Evolutionary conservation across 2,888 invertebrate species (phyloP).

Genomic region (Galeruca laticollis): DNA sequence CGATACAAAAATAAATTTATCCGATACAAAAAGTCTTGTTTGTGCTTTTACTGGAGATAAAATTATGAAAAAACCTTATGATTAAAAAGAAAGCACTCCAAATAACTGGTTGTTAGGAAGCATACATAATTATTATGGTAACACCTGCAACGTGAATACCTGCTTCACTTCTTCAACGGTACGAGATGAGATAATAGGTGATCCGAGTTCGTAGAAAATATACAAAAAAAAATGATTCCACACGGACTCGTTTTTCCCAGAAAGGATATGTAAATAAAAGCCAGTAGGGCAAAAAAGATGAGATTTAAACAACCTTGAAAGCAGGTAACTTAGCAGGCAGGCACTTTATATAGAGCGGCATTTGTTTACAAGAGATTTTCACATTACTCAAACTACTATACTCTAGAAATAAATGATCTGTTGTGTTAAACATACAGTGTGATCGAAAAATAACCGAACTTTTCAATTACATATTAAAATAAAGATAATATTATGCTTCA

Average conservation of each 20-base stretch:
- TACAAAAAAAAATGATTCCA: slow-evolving; percentile 29
- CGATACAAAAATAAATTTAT: no score
- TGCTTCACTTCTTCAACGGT: slow-evolving; percentile 2
- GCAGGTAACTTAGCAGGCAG: slow-evolving; percentile 5
- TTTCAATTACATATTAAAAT: no score
- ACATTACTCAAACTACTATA: no score
- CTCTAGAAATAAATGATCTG: no score
- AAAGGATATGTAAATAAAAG: slow-evolving; percentile 38
- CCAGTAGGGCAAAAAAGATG: slow-evolving; percentile 25
- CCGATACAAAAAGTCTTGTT: no score
- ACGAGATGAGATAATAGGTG: slow-evolving; percentile 20
- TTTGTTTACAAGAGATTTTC: no score
- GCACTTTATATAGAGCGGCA: not conserved
- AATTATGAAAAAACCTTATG: not conserved
- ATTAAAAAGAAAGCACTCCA: not conserved
- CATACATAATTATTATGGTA: slow-evolving; percentile 5
- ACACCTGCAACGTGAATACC: slow-evolving; percentile 18
- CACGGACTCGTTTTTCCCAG: slow-evolving; percentile 37
- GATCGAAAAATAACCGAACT: no score
- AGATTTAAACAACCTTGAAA: slow-evolving; percentile 16
- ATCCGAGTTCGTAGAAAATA: slow-evolving; percentile 31
- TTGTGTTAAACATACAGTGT: no score
- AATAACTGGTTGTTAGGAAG: slow-evolving; percentile 2
- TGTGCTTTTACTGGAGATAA: no score
- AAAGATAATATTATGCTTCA: no score